These are phyloP conservation scores for Mesocricetus auratus DNA, from an alignment of 2,113 vertebrate species.

Conservation along the genomic window DNA sequence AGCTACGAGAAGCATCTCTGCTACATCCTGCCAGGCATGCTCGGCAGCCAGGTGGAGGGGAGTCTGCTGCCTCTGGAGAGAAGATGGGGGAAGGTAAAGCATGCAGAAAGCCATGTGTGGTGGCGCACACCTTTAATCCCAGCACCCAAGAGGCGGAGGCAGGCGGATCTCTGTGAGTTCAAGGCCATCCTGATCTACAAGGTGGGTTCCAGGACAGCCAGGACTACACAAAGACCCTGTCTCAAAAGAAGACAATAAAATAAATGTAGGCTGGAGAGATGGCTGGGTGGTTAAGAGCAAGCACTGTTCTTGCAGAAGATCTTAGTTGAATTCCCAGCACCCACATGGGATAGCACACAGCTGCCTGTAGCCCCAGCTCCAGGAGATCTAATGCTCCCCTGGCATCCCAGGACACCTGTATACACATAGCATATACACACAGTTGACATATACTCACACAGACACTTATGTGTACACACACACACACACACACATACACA, in stretches of 20 bases:
- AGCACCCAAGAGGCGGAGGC: background rate
- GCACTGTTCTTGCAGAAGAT: background rate
- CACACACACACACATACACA: background rate
- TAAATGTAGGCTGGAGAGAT: background rate
- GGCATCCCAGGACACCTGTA: background rate
- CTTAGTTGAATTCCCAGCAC: background rate
- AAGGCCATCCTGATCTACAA: background rate
- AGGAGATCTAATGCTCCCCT: background rate
- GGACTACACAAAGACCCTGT: background rate
- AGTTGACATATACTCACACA: background rate
- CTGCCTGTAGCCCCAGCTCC: background rate
- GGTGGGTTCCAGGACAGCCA: background rate
- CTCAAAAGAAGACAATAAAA: background rate
- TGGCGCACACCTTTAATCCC: background rate
- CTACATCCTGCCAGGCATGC: constrained; percentile 90
- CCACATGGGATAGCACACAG: background rate
- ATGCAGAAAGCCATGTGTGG: background rate
- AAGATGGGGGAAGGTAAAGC: background rate
- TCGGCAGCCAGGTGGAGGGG: constrained; percentile 92
- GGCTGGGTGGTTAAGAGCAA: background rate
- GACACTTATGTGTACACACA: background rate
- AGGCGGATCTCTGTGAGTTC: background rate
- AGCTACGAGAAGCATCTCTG: constrained; percentile 92
- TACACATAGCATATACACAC: background rate
- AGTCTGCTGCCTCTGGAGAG: constrained; percentile 91